These are phyloP conservation scores for Ailuropoda melanoleuca DNA, from an alignment of 2,113 vertebrate genomes.

Conservation along the genomic window DNA sequence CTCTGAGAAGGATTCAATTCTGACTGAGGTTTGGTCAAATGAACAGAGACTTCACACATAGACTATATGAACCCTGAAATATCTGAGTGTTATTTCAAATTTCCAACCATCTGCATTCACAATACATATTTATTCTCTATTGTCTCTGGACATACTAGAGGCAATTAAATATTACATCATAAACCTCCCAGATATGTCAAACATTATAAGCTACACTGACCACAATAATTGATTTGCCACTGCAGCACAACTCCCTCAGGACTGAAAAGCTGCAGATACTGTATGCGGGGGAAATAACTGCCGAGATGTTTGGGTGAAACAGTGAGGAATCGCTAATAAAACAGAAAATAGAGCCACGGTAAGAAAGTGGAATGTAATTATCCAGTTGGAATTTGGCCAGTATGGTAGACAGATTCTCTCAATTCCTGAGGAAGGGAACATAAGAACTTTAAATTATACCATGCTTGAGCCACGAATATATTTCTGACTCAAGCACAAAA, in stretches of 20 bases:
- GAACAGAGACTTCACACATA: neutral
- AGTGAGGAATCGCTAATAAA: slow-evolving; percentile 53
- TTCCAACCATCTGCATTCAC: neutral
- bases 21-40: neutral
- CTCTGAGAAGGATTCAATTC: neutral
- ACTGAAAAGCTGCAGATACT: slow-evolving; percentile 27
- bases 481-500: slow-evolving; percentile 39
- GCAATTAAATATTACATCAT: slow-evolving; percentile 36
- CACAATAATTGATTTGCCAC: neutral
- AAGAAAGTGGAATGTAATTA: slow-evolving; percentile 39
- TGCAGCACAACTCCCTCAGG: slow-evolving; percentile 5
- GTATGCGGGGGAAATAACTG: slow-evolving; percentile 1
- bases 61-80: neutral
- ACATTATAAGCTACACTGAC: slow-evolving; percentile 36
- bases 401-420: neutral
- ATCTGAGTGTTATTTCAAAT: slow-evolving; percentile 2
- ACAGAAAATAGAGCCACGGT: slow-evolving; percentile 35
- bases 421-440: neutral
- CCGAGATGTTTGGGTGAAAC: slow-evolving; percentile 31
- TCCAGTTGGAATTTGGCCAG: slow-evolving; percentile 42
- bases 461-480: neutral
- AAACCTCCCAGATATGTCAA: slow-evolving; percentile 3
- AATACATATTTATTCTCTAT: neutral
- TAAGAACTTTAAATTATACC: neutral
- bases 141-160: slow-evolving; percentile 15